Evolutionary conservation across 2,888 invertebrate genomes (phyloP).

Genomic region (Drosophila maculinotata): DNA sequence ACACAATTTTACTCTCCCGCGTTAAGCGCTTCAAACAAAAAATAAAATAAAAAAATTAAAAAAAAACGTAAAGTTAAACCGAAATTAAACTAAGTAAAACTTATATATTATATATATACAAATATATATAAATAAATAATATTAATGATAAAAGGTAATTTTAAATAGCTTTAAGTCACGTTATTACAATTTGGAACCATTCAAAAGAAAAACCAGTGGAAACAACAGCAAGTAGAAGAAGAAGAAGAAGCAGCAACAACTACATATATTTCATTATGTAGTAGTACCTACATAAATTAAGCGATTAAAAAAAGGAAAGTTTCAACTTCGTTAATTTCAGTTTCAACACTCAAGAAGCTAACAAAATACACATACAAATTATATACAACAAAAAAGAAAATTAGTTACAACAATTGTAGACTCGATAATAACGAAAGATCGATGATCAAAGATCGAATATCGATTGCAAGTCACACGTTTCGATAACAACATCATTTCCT

Average conservation of each 20-base stretch:
- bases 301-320: conserved; percentile 16
- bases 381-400: conserved; percentile 18
- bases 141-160: conserved; percentile 65
- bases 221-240: conserved; percentile 5
- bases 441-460: conserved; percentile 41
- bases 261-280: conserved; percentile 32
- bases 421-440: conserved; percentile 36
- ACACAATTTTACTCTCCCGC: conserved; percentile 80
- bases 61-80: conserved; percentile 7
- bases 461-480: conserved; percentile 57
- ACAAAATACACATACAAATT: conserved; percentile 10
- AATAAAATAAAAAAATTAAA: conserved; percentile 22
- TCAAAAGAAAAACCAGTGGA: conserved; percentile 26
- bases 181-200: conserved; percentile 55
- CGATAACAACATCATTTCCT: neutral
- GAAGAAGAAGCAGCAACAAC: conserved; percentile 17
- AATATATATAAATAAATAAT: conserved; percentile 33
- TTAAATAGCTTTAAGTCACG: conserved; percentile 71
- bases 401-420: conserved; percentile 50
- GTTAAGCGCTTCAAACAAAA: conserved; percentile 59
- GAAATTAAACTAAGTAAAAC: conserved; percentile 39
- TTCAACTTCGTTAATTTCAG: conserved; percentile 34
- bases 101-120: conserved; percentile 49
- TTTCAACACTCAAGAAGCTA: conserved; percentile 38
- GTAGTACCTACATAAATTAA: conserved; percentile 15